phyloP scores from a whole-genome alignment of 1,140 invertebrate genomes.

The Micrasema minimum region DNA sequence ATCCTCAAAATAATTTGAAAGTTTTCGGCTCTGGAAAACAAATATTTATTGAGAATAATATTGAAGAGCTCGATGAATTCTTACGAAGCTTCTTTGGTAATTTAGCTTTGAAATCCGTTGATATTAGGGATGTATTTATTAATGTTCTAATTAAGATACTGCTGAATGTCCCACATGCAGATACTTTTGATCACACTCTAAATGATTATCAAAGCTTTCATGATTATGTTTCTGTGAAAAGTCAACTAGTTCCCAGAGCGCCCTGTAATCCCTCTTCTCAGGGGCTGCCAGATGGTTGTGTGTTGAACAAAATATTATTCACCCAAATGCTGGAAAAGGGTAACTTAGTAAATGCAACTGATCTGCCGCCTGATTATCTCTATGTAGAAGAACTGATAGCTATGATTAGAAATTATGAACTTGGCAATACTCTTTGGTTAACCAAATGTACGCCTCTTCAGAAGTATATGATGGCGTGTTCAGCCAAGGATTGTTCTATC shows the following conservation, averaged over 20 bases:
- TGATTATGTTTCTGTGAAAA: not conserved
- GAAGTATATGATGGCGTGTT: constrained; percentile 59
- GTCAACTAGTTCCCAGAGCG: not conserved
- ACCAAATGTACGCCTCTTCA: constrained; percentile 35
- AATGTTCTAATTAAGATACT: constrained; percentile 10
- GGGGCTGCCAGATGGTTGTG: constrained; percentile 47
- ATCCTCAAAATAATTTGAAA: constrained; percentile 80
- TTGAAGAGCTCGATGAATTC: constrained; percentile 2
- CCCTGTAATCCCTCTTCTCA: constrained; percentile 37
- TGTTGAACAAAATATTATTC: constrained; percentile 58
- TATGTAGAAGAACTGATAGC: constrained; percentile 45
- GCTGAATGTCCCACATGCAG: constrained; percentile 5
- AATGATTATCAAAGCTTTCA: constrained; percentile 5
- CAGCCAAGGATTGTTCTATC: constrained; percentile 64
- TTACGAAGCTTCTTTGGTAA: constrained; percentile 43
- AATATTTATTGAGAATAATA: constrained; percentile 67
- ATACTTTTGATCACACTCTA: constrained; percentile 8
- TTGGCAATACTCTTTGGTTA: not conserved
- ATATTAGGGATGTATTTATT: constrained; percentile 8
- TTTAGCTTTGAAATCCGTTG: not conserved
- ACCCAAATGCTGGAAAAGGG: constrained; percentile 59
- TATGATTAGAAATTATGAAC: not conserved
- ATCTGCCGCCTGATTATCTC: constrained; percentile 31
- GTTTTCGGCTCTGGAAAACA: constrained; percentile 73
- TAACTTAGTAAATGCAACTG: constrained; percentile 16